These are phyloP conservation scores for Vombatus ursinus DNA, from an alignment of 2,113 vertebrate genomes.

Conservation along the genomic window DNA sequence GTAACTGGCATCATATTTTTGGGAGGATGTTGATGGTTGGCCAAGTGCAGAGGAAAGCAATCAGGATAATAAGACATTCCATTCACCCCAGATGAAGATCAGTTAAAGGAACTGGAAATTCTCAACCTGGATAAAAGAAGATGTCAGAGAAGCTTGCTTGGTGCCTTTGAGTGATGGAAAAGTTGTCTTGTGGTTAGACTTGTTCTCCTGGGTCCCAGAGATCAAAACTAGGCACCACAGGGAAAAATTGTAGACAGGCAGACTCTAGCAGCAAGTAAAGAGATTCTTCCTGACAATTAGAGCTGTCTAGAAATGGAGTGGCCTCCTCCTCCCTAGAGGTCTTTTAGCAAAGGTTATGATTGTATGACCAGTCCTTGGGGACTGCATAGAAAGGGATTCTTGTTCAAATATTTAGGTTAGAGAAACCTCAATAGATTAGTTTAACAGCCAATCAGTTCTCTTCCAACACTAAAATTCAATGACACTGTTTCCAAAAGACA, in stretches of 20 bases:
- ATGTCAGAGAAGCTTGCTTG: background rate
- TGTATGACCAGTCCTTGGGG: background rate
- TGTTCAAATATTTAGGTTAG: background rate
- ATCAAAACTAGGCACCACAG: background rate
- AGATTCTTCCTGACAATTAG: background rate
- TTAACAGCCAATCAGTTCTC: background rate
- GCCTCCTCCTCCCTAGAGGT: background rate
- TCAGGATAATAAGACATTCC: background rate
- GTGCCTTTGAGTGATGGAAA: background rate
- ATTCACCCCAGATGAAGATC: background rate
- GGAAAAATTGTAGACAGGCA: background rate
- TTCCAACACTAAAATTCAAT: background rate
- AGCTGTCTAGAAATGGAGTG: background rate
- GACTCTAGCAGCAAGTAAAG: background rate
- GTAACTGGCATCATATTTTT: background rate
- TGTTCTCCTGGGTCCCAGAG: background rate
- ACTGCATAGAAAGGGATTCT: background rate
- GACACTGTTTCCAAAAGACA: background rate
- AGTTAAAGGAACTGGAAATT: background rate
- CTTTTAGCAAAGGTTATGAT: background rate
- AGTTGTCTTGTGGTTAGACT: background rate
- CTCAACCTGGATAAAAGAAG: background rate
- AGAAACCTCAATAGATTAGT: background rate
- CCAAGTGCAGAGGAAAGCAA: background rate
- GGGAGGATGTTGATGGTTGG: background rate